Percentiles rank a stretch among this genome's conserved stretches.
Conservation (phyloP, 2,113 vertebrate species). For the Peromyscus maniculatus region DNA sequence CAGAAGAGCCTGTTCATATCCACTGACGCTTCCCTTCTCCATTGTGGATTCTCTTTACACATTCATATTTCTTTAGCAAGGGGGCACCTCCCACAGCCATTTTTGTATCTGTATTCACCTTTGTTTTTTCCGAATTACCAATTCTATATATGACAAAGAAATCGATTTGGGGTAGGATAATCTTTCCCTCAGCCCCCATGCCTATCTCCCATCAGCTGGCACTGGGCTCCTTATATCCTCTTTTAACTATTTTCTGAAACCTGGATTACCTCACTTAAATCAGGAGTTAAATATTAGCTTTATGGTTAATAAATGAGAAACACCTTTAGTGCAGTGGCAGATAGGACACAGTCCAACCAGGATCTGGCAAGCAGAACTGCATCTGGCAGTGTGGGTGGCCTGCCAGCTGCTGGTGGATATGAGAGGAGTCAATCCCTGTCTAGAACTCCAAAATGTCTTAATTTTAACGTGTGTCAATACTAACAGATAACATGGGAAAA, state of each 20-base stretch:
- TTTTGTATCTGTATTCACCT: not conserved
- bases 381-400: not conserved
- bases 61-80: not conserved
- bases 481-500: not conserved
- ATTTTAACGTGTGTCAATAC: not conserved
- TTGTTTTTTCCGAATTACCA: not conserved
- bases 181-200: not conserved
- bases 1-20: too few relatives aligned
- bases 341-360: not conserved
- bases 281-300: not conserved
- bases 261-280: conserved; percentile 3
- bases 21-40: too few relatives aligned
- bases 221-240: not conserved
- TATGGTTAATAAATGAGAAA: not conserved
- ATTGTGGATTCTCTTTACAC: not conserved
- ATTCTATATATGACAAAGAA: not conserved
- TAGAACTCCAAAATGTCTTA: conserved; percentile 4
- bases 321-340: not conserved
- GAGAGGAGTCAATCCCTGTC: not conserved
- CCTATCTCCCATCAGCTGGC: not conserved
- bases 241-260: not conserved
- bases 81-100: not conserved
- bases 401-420: not conserved
- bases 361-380: not conserved
- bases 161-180: not conserved